Evolutionary conservation across 2,113 vertebrate genomes (phyloP).

Genomic region (Accipiter virgatus): DNA sequence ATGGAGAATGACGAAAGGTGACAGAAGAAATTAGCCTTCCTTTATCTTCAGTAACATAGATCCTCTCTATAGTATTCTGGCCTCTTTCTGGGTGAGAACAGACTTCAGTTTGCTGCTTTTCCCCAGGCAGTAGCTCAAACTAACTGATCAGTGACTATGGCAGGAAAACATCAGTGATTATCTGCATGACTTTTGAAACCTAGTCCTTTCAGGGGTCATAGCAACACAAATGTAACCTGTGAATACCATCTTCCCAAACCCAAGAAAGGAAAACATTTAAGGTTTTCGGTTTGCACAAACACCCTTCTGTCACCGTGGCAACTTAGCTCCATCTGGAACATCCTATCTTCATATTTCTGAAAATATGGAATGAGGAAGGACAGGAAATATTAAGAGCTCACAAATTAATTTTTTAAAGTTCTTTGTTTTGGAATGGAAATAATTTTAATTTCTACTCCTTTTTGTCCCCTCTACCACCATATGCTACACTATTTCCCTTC

Average conservation of each 20-base stretch:
- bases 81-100: background rate
- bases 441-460: conserved; percentile 27
- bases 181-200: background rate
- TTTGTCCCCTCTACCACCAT: background rate
- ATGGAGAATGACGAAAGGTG: background rate
- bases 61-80: background rate
- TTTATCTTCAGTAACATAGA: background rate
- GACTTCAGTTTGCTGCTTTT: background rate
- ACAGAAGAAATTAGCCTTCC: background rate
- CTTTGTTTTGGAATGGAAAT: conserved; percentile 28
- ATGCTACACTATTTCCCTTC: background rate
- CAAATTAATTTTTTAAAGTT: background rate
- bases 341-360: conserved; percentile 39
- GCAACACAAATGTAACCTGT: background rate
- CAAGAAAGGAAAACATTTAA: background rate
- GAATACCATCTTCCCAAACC: background rate
- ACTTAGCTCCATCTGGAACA: background rate
- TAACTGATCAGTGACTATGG: background rate
- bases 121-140: background rate
- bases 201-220: background rate
- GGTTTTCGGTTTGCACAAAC: background rate
- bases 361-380: conserved; percentile 33
- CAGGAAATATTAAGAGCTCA: conserved; percentile 15
- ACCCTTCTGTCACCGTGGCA: background rate
- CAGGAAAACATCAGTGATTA: background rate